Conservation (phyloP, 2,113 vertebrate genomes). For the Scartelaos histophorus region DNA sequence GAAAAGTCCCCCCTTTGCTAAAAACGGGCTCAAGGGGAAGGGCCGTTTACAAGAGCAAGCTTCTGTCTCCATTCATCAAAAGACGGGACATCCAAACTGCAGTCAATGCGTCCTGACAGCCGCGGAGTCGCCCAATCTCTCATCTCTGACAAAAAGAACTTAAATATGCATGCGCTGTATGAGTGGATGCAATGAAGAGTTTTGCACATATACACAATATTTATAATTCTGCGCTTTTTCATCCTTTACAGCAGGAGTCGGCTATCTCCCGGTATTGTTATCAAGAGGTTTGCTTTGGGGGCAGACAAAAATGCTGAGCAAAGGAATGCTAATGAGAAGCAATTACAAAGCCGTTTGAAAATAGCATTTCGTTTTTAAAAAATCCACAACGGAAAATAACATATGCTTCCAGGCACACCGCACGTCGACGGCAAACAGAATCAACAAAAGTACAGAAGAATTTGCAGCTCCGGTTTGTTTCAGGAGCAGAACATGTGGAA, state of each 20-base stretch:
- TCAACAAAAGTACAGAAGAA: constrained; percentile 15
- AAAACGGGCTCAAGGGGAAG: constrained; percentile 16
- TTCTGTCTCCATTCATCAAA: constrained; percentile 47
- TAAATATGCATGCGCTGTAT: background rate
- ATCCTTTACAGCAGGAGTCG: background rate
- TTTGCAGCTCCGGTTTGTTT: constrained; percentile 23
- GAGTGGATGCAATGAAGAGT: background rate
- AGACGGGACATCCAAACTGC: constrained; percentile 12
- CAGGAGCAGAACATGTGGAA: background rate
- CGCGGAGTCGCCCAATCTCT: constrained; percentile 15
- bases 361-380: constrained; percentile 1
- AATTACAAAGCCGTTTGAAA: constrained; percentile 20
- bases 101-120: constrained; percentile 32
- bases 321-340: background rate
- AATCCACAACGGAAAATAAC: constrained; percentile 9
- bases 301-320: constrained; percentile 11
- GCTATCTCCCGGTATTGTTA: constrained; percentile 21
- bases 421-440: constrained; percentile 9
- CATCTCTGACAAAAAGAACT: constrained; percentile 3
- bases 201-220: background rate
- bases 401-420: constrained; percentile 9
- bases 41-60: constrained; percentile 31
- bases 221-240: background rate
- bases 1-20: constrained; percentile 28
- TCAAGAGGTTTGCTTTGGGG: constrained; percentile 13